phyloP scores from a whole-genome alignment of 2,113 vertebrate species.

The Dicaeum eximium region DNA sequence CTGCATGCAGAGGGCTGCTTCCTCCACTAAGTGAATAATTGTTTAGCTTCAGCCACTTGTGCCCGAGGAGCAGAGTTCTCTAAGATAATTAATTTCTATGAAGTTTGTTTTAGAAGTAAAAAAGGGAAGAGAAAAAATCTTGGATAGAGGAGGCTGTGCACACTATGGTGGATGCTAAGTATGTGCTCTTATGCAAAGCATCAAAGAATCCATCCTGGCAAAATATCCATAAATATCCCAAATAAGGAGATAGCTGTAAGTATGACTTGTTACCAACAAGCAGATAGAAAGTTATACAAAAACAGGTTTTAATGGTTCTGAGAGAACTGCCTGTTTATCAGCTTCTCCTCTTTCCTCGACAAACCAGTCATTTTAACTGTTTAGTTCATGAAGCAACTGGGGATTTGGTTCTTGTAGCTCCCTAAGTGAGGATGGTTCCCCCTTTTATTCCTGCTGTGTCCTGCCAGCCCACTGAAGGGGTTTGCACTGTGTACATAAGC shows the following conservation, averaged over 20 bases:
- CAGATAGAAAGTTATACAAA: background rate
- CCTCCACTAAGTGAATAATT: background rate
- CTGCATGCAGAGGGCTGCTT: background rate
- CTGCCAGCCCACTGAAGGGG: background rate
- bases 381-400: background rate
- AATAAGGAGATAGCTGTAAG: conserved; percentile 39
- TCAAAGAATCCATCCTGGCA: conserved; percentile 48
- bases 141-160: background rate
- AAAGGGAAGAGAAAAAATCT: background rate
- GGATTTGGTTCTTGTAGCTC: background rate
- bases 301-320: background rate
- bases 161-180: background rate
- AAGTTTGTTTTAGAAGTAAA: background rate
- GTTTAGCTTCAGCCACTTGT: background rate
- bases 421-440: background rate
- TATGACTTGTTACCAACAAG: background rate
- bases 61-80: background rate
- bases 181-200: conserved; percentile 17
- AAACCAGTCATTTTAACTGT: background rate
- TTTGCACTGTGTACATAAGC: background rate
- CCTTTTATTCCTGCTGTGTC: background rate
- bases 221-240: conserved; percentile 32
- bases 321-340: background rate
- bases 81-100: background rate
- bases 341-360: background rate